Percentiles rank a stretch among this genome's conserved stretches.
Conservation (phyloP, 2,888 invertebrate genomes). For the Apodemia zela region DNA sequence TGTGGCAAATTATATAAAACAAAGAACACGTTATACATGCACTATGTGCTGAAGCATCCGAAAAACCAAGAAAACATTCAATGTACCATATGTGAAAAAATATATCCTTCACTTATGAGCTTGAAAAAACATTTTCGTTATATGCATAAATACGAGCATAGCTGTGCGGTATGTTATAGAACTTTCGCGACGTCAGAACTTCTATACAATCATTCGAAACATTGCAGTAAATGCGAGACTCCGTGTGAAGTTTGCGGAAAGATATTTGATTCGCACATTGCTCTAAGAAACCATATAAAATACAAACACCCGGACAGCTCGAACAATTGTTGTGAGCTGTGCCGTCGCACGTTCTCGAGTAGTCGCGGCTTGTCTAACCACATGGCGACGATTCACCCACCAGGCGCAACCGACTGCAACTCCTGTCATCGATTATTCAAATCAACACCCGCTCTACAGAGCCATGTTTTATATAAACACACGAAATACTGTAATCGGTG, state of each 20-base stretch:
- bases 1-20: constrained; percentile 62
- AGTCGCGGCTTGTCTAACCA: constrained; percentile 48
- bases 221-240: constrained; percentile 43
- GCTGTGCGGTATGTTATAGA: constrained; percentile 53
- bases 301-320: constrained; percentile 51
- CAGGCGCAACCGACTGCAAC: constrained; percentile 42
- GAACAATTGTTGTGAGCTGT: constrained; percentile 45
- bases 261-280: constrained; percentile 44
- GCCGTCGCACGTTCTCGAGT: constrained; percentile 48
- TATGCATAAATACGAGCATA: constrained; percentile 50
- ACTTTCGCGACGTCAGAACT: constrained; percentile 41
- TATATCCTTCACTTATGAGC: constrained; percentile 54
- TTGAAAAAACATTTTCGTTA: constrained; percentile 56
- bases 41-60: constrained; percentile 54
- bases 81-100: constrained; percentile 52
- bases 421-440: constrained; percentile 44
- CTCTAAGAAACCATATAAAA: constrained; percentile 51
- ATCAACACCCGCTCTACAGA: constrained; percentile 45
- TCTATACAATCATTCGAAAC: constrained; percentile 39
- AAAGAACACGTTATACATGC: constrained; percentile 46
- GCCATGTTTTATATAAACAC: constrained; percentile 51
- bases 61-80: constrained; percentile 38
- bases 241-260: constrained; percentile 50
- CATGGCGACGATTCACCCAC: constrained; percentile 44
- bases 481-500: constrained; percentile 41